Conservation (phyloP, 2,113 vertebrate species). For the Ammodytes marinus region DNA sequence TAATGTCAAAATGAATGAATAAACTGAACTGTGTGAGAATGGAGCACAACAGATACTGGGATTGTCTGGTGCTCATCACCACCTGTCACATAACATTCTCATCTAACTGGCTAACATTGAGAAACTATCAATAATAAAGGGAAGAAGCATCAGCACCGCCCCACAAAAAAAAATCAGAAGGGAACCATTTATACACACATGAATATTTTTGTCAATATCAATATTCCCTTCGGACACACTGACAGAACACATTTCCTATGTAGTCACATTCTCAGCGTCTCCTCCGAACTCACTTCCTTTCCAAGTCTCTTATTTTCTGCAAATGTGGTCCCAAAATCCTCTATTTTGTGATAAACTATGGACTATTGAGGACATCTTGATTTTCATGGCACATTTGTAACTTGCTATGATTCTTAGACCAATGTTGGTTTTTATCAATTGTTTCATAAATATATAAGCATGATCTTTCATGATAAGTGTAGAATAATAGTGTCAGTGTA, state of each 20-base stretch:
- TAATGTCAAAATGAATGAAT: slow-evolving; percentile 21
- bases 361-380: not conserved
- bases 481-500: too few relatives aligned
- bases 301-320: not conserved
- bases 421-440: not conserved
- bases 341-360: not conserved
- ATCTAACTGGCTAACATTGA: slow-evolving; percentile 29
- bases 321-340: not conserved
- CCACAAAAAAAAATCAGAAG: slow-evolving; percentile 5
- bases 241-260: not conserved
- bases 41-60: slow-evolving; percentile 29
- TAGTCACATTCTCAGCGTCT: not conserved
- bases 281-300: not conserved
- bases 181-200: slow-evolving; percentile 25
- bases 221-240: slow-evolving; percentile 3
- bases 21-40: slow-evolving; percentile 41
- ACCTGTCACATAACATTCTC: slow-evolving; percentile 35
- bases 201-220: slow-evolving; percentile 45
- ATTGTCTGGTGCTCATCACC: slow-evolving; percentile 40
- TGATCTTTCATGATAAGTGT: too few relatives aligned
- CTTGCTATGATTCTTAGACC: not conserved
- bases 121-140: slow-evolving; percentile 39
- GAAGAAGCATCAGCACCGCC: not conserved
- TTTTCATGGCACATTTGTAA: not conserved
- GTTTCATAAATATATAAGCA: too few relatives aligned